Evolutionary conservation across 2,888 invertebrate species (phyloP).

Genomic region (Coenonympha arcania): DNA sequence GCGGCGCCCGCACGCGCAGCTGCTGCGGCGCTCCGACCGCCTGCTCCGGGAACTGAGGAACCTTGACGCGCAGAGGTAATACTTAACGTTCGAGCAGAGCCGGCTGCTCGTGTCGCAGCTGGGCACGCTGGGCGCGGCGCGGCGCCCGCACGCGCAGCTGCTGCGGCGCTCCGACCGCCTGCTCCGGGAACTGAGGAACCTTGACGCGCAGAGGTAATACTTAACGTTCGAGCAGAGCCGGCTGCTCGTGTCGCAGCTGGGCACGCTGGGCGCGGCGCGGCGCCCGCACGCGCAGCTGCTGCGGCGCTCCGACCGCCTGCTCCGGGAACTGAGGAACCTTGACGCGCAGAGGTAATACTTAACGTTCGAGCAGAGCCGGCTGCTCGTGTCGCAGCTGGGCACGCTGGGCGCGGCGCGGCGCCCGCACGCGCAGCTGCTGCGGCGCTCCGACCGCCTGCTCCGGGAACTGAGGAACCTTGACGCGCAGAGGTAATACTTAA

Average conservation of each 20-base stretch:
- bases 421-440: slow-evolving; percentile 86
- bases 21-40: slow-evolving; percentile 90
- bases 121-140: slow-evolving; percentile 92
- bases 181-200: slow-evolving; percentile 90
- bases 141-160: slow-evolving; percentile 87
- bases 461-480: slow-evolving; percentile 95
- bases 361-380: slow-evolving; percentile 89
- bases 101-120: slow-evolving; percentile 92
- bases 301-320: slow-evolving; percentile 88
- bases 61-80: slow-evolving; percentile 90
- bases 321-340: slow-evolving; percentile 92
- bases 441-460: slow-evolving; percentile 89
- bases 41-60: slow-evolving; percentile 92
- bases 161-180: slow-evolving; percentile 91
- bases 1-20: slow-evolving; percentile 85
- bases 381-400: slow-evolving; percentile 93
- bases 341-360: too few species aligned
- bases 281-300: slow-evolving; percentile 88
- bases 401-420: slow-evolving; percentile 92
- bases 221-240: slow-evolving; percentile 91
- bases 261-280: slow-evolving; percentile 91
- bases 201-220: too few species aligned
- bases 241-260: slow-evolving; percentile 91
- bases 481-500: too few species aligned
- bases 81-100: slow-evolving; percentile 90